Conservation (phyloP, 35 echinoderm and acorn worm species). For the Acanthaster planci region DNA sequence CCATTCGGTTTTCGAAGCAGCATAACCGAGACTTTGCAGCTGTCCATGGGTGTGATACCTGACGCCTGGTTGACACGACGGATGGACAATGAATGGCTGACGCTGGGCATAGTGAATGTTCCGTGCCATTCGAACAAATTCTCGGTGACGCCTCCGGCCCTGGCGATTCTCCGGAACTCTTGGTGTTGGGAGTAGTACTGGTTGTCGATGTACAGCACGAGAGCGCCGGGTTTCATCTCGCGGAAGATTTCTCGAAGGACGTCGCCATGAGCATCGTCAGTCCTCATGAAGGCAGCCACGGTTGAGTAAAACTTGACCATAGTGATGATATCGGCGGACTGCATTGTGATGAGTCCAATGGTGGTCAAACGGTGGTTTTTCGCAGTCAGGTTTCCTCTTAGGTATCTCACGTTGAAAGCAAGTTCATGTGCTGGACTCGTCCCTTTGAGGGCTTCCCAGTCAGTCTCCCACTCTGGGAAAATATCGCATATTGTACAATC, state of each 20-base stretch:
- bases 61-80: background rate
- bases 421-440: no score
- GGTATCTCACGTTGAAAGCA: background rate
- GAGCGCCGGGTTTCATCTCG: constrained; percentile 5
- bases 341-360: background rate
- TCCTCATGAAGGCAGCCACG: background rate
- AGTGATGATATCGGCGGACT: constrained; percentile 3
- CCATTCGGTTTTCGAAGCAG: background rate
- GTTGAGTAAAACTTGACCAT: constrained; percentile 27
- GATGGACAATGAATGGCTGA: background rate
- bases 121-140: constrained; percentile 15
- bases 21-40: background rate
- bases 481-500: constrained; percentile 6
- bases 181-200: background rate
- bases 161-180: background rate
- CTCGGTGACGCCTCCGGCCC: background rate
- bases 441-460: background rate
- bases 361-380: background rate
- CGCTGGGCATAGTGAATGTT: background rate
- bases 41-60: background rate
- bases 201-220: constrained; percentile 35
- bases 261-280: background rate
- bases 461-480: background rate
- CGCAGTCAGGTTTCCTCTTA: background rate
- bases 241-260: constrained; percentile 19